phyloP scores from a whole-genome alignment of 2,797 vertebrate species.

The Alcedo atthis region DNA sequence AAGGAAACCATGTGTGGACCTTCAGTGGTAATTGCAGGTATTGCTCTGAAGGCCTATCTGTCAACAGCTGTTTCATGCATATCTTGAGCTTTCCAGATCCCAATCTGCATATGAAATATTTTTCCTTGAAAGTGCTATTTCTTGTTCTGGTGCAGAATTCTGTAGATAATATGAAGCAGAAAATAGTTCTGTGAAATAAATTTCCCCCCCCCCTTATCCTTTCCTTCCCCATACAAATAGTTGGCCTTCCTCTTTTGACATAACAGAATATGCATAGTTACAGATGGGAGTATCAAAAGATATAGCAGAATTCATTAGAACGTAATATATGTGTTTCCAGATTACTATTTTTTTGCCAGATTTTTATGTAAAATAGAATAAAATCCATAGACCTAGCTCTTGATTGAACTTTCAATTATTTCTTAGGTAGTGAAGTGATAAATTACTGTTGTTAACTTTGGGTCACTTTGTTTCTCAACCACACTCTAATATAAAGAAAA shows the following conservation, averaged over 20 bases:
- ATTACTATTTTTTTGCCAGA: not conserved
- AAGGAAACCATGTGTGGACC: not conserved
- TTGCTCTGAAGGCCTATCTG: not conserved
- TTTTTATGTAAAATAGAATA: not conserved
- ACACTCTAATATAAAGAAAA: not conserved
- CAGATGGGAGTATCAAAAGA: not conserved
- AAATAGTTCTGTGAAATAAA: not conserved
- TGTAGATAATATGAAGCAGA: not conserved
- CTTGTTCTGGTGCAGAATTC: not conserved
- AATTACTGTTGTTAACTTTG: not conserved
- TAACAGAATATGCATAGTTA: not conserved
- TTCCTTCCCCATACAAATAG: not conserved
- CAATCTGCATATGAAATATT: not conserved
- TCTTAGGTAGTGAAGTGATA: slow-evolving; percentile 10
- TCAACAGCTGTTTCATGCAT: not conserved
- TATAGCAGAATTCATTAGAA: not conserved
- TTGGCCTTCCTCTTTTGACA: not conserved
- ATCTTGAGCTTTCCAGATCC: not conserved
- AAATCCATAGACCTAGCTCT: not conserved
- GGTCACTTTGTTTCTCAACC: not conserved
- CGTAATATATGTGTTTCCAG: not conserved
- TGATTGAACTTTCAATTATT: not conserved
- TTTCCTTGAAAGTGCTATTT: not conserved
- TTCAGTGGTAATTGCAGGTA: not conserved
- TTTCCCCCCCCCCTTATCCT: not conserved